Evolutionary conservation across 2,797 vertebrate species (phyloP), one percentile per base, ranked within the genome.

Genomic region (Caiman crocodilus): DNA sequence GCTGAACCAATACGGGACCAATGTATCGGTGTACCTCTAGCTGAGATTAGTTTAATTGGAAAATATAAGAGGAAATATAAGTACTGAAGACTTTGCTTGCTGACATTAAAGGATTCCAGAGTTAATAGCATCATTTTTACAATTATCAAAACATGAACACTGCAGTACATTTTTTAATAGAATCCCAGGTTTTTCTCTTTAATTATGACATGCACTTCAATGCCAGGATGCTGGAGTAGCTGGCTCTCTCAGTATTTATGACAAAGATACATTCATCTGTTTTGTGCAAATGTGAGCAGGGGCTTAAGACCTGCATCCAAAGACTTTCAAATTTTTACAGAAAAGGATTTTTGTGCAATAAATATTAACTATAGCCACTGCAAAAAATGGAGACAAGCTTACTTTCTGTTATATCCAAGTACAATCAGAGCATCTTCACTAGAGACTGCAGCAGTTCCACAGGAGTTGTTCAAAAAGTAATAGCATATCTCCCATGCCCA

Each of bases 181-280:
- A 77, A 77, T 50, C 79, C 42, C 59, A 32, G 16, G n/a, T 76
- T 90, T 76, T 92, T 85, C n/a, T 64, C 59, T 57, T 14, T 59
- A 79, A 85, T 76, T 76, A 80, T 14, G 55, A 26, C 35, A 25
- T 3, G 15, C 7, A 26, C 25, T 83, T 87, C 82, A 76, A 9
- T n/a, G 58, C 16, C 67, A 58, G 87, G 79, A 26, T 12, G 17
- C 23, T 15, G 6, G 30, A 69, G 80, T 28, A 2, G 15, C 17
- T 73, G 59, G 23, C 26, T 71, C 76, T 71, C 35, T 50, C 73
- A 50, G 35, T 55, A n/a, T 58, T 76, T 75, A 21, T 78, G 32
- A n/a, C 0, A 0, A n/a, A 56, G 14, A 74, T 3, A 35, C 28
- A 85, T 35, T 42, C 16, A 17, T 5, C 14, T 79, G 65, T 63